Base-by-base conservation (phyloP, 23 tunicate genomes). In the Trididemnum miniatum region DNA sequence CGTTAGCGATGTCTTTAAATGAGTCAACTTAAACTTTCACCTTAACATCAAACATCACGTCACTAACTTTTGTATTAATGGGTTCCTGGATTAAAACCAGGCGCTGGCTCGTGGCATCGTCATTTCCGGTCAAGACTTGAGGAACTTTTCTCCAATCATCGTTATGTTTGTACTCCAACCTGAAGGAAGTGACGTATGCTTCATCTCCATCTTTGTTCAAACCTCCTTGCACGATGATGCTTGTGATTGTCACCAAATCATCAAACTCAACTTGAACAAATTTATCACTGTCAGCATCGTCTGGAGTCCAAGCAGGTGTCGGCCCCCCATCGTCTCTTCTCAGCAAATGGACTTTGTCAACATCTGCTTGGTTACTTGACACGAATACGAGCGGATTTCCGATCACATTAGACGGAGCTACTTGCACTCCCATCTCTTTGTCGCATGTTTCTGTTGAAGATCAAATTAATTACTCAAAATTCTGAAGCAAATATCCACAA, bases 281-380 rank as follows among this genome's bases (percentile, higher is more conserved):
- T 31, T 63, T 66, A 18, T 90, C 80, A n/a, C 37, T 52, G 83
- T 85, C 90, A 18, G 52, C 78, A 27, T 63, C 31, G n/a, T 27
- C 65, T 20, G 96, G 83, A 31, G 40, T 29, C 96, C 96, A 90
- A 24, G 84, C 82, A 9, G 65, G 57, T 23, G 80, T n/a, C 5
- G 38, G 59, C 23, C 30, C 22, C 29, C 40, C 59, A 0, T 35
- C 35, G 38, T 36, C 40, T 25, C 40, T 37, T 2, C 12, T 3
- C 26, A 31, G 39, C n/a, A 86, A 34, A 66, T 80, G 31, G 26
- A 73, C 84, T 26, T 71, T 59, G 1, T 87, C 82, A 1, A 63
- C 77, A 5, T 39, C 34, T 2, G 63, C 82, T 3, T 36, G 28
- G 86, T 87, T 87, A 69, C 92, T 87, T 12, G 92, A 81, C 20